phyloP scores from a whole-genome alignment of 2,888 invertebrate species.

The Orthonevra nobilis region DNA sequence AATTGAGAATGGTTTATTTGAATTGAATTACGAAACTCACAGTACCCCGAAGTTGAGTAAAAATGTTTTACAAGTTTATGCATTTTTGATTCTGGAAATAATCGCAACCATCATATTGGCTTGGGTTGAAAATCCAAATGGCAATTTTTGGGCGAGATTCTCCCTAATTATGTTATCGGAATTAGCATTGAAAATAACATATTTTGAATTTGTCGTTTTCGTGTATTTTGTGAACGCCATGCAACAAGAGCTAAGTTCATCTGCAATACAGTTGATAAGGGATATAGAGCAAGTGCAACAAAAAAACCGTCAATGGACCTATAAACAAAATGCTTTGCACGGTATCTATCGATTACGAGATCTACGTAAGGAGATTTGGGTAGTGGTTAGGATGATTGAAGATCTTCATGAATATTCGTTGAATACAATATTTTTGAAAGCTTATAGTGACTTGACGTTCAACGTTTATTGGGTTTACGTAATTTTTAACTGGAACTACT shows the following conservation, averaged over 20 bases:
- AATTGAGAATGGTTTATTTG: too few relatives aligned
- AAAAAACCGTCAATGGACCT: neutral
- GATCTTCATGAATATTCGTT: slow-evolving; percentile 24
- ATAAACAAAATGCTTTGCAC: neutral
- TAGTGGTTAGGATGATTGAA: slow-evolving; percentile 24
- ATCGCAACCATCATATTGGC: neutral
- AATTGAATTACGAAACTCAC: too few relatives aligned
- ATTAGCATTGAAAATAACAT: slow-evolving; percentile 6
- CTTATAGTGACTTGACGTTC: slow-evolving; percentile 18
- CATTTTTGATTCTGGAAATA: neutral
- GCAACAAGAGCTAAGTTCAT: neutral
- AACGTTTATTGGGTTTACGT: slow-evolving; percentile 6
- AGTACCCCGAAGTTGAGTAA: too few relatives aligned
- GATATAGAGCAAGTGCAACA: neutral
- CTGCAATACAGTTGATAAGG: neutral
- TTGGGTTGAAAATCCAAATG: slow-evolving; percentile 1
- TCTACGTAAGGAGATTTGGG: slow-evolving; percentile 23
- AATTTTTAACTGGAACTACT: too few relatives aligned
- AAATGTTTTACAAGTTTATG: too few relatives aligned
- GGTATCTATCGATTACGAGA: neutral
- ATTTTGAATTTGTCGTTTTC: slow-evolving; percentile 16
- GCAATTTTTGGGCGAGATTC: slow-evolving; percentile 1
- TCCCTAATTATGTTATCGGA: neutral
- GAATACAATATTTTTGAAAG: slow-evolving; percentile 6
- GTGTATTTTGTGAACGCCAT: slow-evolving; percentile 4